Conservation (phyloP, 2,113 vertebrate species). For the Gobio gobio region DNA sequence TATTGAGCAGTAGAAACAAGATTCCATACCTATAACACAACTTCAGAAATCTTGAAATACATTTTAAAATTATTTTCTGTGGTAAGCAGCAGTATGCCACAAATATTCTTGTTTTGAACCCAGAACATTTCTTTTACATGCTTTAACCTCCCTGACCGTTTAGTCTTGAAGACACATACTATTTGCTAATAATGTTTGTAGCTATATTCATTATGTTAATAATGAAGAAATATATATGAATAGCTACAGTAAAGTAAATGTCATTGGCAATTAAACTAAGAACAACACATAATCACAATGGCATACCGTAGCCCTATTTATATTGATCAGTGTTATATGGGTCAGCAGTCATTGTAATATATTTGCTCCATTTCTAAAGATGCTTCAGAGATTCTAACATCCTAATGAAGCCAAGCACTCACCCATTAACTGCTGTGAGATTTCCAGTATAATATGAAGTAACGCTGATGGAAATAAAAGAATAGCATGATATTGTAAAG, state of each 20-base stretch:
- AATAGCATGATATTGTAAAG: constrained; percentile 66
- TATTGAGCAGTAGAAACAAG: no score
- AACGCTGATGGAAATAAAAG: constrained; percentile 60
- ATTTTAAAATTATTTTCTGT: neutral
- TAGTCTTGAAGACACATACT: neutral
- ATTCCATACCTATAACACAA: neutral
- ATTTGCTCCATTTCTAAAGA: constrained; percentile 12
- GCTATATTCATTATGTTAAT: neutral
- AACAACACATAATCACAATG: neutral
- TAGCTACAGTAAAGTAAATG: neutral
- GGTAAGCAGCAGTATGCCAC: neutral
- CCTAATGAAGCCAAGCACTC: constrained; percentile 36
- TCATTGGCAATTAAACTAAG: neutral
- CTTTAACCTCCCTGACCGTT: neutral
- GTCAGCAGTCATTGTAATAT: constrained; percentile 7
- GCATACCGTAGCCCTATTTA: neutral
- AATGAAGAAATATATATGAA: neutral
- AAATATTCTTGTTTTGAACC: neutral
- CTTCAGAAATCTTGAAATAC: neutral
- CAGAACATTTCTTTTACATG: neutral
- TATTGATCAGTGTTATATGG: constrained; percentile 20
- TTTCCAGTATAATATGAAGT: constrained; percentile 73
- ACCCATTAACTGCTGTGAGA: constrained; percentile 73
- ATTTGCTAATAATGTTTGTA: neutral
- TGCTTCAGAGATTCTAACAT: constrained; percentile 59